Base-by-base conservation (phyloP, 1,140 invertebrate species). In the Stratiolaelaps scimitus region DNA sequence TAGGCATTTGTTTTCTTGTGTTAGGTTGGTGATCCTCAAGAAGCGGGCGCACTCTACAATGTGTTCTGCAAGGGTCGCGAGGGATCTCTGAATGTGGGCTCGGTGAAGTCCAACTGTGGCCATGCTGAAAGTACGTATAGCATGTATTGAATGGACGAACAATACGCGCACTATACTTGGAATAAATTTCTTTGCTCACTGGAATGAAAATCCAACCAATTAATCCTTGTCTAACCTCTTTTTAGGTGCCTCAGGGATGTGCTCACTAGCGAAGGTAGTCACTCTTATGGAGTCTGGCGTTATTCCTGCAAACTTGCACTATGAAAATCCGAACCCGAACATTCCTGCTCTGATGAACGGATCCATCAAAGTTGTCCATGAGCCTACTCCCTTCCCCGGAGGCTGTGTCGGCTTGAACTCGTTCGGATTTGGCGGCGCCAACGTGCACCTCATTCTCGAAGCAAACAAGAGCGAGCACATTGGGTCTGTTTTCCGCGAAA, bases 101-200 rank as follows among this genome's bases (percentile, higher is more conserved):
- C 91, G 0, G 80, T 92, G 0, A 97, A 97, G 74, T 91, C 90
- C 0, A 95, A 94, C 75, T 80, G 94, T 72, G 93, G 93, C 0
- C 93, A 97, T 74, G 82, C 87, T 0, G 93, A 97, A 76, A 85
- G 89, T 7, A 85, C 86, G 1, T 92, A 89, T 43, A 70, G 69
- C 65, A 67, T 68, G 0, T 69, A 70, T 47, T 65, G 64, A 0
- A 15, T 69, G 5, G 6, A 17, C 10, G 7, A 23, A 65, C 17
- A 19, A 28, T 40, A 68, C 64, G 45, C 40, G 17, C 66, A 2
- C 53, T 66, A 19, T 20, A 20, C 19, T 19, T 67, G 28, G 7
- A 1, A 30, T 23, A 17, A n/a, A 15, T 1, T 43, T 5, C 23
- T 19, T 26, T 6, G 7, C 20, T 43, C 64, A 53, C 68, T 34